Evolutionary conservation across 2,797 vertebrate species (phyloP), one percentile per base, ranked within the genome.

Genomic region (Pseudochromis fuscus): DNA sequence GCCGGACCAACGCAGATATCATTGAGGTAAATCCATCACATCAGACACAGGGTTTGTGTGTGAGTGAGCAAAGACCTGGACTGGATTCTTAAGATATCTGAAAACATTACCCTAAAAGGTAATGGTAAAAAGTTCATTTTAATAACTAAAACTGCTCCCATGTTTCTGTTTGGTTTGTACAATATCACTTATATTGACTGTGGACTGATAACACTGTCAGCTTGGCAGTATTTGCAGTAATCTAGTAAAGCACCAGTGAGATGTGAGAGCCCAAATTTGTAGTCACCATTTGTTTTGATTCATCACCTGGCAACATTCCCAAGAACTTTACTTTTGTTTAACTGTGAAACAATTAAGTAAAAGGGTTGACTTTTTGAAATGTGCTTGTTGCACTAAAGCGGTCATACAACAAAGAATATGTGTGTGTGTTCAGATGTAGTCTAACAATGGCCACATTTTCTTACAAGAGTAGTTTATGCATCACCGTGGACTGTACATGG

Each of bases 1-100:
- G 96, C 94, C 92, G 97, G 87, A 97, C 97, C 91, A 98, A 98
- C 85, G 96, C 96, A n/a, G 97, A 98, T 81, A 98, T 98, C 15
- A 96, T 98, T 45, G 96, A 98, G 97, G 97, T 98, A 94, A 82
- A 64, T 53, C 10, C 3, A 49, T 27, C 37, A 1, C 24, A 11
- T 15, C 7, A 3, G 21, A n/a, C n/a, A n/a, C 60, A 38, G 27
- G 10, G 5, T 35, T 24, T 13, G 7, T 40, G n/a, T 24, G 23
- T 9, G 21, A 19, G 3, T 25, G 5, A 52, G 35, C 21, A 19
- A 44, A 44, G 18, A n/a, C n/a, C 4, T 37, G 12, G 16, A 7
- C 3, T 50, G 9, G 24, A 18, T 27, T 28, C 27, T 27, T 18
- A 28, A 1, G 15, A 3, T 2, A 27, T 50, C 35, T 9, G 12